Base-by-base conservation (phyloP, 1,140 invertebrate genomes). In the Plodia interpunctella region DNA sequence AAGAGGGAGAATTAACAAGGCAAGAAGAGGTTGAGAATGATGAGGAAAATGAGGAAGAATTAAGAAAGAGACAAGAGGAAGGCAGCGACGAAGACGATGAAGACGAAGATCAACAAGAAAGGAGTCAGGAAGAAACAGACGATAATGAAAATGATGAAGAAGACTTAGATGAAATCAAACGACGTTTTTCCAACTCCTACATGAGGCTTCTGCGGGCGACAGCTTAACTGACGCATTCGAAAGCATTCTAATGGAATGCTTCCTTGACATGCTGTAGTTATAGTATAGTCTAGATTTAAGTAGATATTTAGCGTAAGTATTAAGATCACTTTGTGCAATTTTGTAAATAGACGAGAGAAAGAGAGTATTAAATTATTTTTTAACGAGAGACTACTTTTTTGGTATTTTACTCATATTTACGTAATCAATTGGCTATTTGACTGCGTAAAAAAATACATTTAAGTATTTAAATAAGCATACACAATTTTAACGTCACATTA, bases 301-400 rank as follows among this genome's bases (percentile, higher is more conserved):
- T 70, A 70, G 71, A 71, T 64, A 61, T 72, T 67, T 76, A 71
- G 60, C 66, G 67, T 79, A 80, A 72, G 70, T 72, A 49, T 66
- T 74, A 75, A 65, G 61, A 78, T 70, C 80, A 86, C 83, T 86
- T 87, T 85, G 85, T 88, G 85, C 83, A 86, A 86, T 84, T 86
- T 82, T 86, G 81, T 88, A 88, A 85, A 86, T 86, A 86, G 30
- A 15, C 67, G 64, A 64, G 38, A 74, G 63, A 64, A 28, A 74
- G 63, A 53, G 30, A 10, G 30, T 32, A 32, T 21, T 21, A 53
- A 53, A 21, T 20, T 21, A 25, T 21, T 25, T 53, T 15, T 15
- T 13, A 15, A 44, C 15, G 38, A 44, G 38, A 44, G 38, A 44
- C 8, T 10, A 32, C 1, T 10, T 32, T 11, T 28, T 3, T 28